Percentiles rank a stretch among this genome's conserved stretches.
Conservation (phyloP, 2,797 vertebrate genomes). For the Serranus cabrilla region DNA sequence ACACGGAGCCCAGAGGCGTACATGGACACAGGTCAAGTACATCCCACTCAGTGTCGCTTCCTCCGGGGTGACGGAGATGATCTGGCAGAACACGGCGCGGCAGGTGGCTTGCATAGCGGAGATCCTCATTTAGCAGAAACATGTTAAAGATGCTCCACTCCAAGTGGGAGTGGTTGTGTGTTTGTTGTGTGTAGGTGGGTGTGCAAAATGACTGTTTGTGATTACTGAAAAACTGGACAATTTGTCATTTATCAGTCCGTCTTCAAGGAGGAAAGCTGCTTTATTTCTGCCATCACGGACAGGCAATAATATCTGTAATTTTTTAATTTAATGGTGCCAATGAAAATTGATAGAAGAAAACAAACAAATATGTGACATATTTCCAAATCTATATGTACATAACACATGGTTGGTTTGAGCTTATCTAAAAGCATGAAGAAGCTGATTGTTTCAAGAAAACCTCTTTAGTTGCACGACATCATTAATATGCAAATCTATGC, state of each 20-base stretch:
- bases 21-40: constrained; percentile 73
- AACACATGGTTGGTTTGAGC: neutral
- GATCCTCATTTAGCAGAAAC: constrained; percentile 60
- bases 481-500: constrained; percentile 33
- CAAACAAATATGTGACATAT: neutral
- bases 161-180: constrained; percentile 20
- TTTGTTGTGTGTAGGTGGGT: constrained; percentile 28
- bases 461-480: neutral
- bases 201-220: constrained; percentile 43
- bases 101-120: constrained; percentile 61
- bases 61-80: constrained; percentile 58
- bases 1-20: constrained; percentile 63
- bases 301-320: neutral
- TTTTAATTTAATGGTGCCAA: neutral
- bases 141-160: constrained; percentile 36
- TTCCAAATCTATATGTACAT: neutral
- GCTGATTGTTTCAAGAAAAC: neutral
- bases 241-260: constrained; percentile 36
- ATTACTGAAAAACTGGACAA: neutral
- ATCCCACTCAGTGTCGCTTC: constrained; percentile 68
- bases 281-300: constrained; percentile 1
- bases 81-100: constrained; percentile 50
- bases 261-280: constrained; percentile 13
- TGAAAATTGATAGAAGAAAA: neutral
- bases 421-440: neutral